Conservation (phyloP, 1,140 invertebrate genomes). For the Calycopis cecrops region DNA sequence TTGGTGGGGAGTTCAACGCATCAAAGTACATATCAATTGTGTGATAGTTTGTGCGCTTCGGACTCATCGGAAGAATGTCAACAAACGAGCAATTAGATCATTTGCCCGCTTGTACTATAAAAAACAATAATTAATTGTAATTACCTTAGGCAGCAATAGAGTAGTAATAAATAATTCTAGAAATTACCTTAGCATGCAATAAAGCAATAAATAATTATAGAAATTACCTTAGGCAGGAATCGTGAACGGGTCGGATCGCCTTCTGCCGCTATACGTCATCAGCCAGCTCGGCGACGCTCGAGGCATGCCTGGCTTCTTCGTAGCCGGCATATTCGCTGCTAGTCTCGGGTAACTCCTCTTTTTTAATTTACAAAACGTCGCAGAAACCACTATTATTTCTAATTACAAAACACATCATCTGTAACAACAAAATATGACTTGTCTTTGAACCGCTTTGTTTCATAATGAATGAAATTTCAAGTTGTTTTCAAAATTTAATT, state of each 20-base stretch:
- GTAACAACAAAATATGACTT: neutral
- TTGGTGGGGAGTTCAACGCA: no score
- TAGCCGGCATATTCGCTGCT: slow-evolving; percentile 85
- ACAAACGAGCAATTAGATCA: no score
- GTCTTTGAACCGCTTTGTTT: neutral
- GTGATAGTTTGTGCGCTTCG: no score
- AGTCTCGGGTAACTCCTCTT: slow-evolving; percentile 76
- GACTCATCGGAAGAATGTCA: no score
- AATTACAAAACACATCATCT: neutral
- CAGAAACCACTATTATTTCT: slow-evolving; percentile 3
- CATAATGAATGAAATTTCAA: slow-evolving; percentile 13
- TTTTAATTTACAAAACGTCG: neutral
- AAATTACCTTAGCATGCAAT: no score
- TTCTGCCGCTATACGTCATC: slow-evolving; percentile 89
- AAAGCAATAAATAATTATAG: no score
- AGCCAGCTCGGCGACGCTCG: slow-evolving; percentile 81
- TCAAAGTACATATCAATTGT: no score
- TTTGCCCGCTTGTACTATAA: no score
- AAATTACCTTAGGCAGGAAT: slow-evolving; percentile 61
- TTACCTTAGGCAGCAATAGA: no score
- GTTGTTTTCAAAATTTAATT: slow-evolving; percentile 35
- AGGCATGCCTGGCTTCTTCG: slow-evolving; percentile 91
- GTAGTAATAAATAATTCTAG: no score
- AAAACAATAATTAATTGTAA: no score
- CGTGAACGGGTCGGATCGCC: slow-evolving; percentile 80